Conservation (phyloP, 2,888 invertebrate species). For the Epiblema foenella region DNA sequence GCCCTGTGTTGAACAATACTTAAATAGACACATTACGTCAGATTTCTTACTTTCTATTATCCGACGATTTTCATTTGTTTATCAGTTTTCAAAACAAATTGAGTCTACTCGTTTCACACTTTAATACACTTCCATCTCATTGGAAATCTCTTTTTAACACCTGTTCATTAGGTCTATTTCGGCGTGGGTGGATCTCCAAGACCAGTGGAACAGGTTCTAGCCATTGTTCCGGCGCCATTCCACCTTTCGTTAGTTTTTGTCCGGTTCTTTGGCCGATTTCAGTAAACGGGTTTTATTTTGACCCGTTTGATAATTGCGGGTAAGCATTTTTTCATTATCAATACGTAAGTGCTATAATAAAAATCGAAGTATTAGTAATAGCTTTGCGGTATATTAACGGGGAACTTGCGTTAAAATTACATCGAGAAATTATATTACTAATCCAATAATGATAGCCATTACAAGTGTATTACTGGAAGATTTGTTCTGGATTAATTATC, state of each 20-base stretch:
- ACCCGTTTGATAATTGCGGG: conserved; percentile 11
- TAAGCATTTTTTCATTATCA: not conserved
- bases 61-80: conserved; percentile 3
- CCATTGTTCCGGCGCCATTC: conserved; percentile 35
- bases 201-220: conserved; percentile 39
- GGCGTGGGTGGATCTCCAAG: not conserved
- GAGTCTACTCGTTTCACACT: conserved; percentile 10
- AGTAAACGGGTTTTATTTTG: conserved; percentile 32
- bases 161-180: not conserved
- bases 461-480: too few relatives aligned
- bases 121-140: not conserved
- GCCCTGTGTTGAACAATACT: too few relatives aligned
- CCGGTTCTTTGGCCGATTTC: conserved; percentile 30
- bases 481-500: too few relatives aligned
- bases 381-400: too few relatives aligned
- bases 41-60: not conserved
- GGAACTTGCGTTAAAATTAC: too few relatives aligned
- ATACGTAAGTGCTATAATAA: not conserved
- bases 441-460: too few relatives aligned
- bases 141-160: conserved; percentile 3
- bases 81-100: conserved; percentile 17
- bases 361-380: too few relatives aligned
- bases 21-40: too few relatives aligned
- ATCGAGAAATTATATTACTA: too few relatives aligned
- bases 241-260: conserved; percentile 34